These are phyloP conservation scores for Pachyuromys duprasi DNA, from an alignment of 2,797 vertebrate species.

Conservation along the genomic window DNA sequence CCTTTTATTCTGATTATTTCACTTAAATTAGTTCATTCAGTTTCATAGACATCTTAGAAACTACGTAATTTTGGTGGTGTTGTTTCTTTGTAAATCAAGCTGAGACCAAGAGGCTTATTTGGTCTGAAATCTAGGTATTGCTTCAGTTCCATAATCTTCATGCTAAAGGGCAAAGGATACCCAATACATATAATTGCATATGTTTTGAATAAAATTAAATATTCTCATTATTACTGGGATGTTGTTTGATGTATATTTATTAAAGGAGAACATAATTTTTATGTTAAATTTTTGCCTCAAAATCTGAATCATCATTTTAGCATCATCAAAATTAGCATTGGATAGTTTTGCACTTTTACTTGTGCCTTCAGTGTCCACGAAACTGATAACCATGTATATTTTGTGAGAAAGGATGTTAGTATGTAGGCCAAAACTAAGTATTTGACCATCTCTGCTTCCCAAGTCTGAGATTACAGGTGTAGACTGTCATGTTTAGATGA, in stretches of 20 bases:
- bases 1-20: background rate
- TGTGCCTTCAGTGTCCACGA: background rate
- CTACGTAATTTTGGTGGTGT: background rate
- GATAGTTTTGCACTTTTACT: background rate
- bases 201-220: background rate
- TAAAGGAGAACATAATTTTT: background rate
- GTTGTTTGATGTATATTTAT: background rate
- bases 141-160: background rate
- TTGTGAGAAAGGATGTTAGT: background rate
- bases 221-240: background rate
- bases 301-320: background rate
- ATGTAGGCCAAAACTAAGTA: background rate
- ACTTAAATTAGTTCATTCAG: background rate
- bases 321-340: background rate
- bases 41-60: background rate
- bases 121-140: background rate
- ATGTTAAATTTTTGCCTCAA: background rate
- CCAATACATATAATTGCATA: background rate
- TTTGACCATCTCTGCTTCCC: background rate
- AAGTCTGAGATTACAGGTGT: background rate
- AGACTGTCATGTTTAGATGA: constrained; percentile 4
- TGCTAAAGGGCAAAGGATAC: background rate
- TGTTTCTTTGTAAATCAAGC: background rate
- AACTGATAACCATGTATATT: background rate
- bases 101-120: background rate